These are phyloP conservation scores for Cheumatopsyche charites DNA, from an alignment of 1,140 invertebrate species.

Conservation along the genomic window DNA sequence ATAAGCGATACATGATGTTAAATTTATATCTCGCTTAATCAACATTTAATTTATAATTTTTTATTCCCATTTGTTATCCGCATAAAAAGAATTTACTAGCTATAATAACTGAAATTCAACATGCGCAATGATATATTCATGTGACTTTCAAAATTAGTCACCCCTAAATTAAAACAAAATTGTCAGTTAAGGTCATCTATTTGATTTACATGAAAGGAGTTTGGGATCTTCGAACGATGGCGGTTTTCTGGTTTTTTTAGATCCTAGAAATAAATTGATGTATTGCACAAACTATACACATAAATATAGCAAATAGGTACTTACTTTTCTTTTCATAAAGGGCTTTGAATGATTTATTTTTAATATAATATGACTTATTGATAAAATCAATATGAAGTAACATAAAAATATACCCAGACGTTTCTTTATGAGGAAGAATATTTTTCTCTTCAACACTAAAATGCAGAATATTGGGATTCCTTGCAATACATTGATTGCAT, in stretches of 20 bases:
- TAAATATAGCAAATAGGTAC: not conserved
- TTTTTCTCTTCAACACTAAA: slow-evolving; percentile 67
- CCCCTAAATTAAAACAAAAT: not conserved
- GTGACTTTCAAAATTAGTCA: not conserved
- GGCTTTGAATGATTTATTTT: not conserved
- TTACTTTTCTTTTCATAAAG: not conserved
- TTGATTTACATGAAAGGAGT: not conserved
- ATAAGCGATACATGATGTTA: not conserved
- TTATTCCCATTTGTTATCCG: too few species aligned
- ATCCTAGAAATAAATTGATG: slow-evolving; percentile 12
- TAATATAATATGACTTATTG: not conserved
- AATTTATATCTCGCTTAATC: not conserved
- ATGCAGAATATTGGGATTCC: slow-evolving; percentile 71
- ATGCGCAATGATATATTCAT: not conserved
- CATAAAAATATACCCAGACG: slow-evolving; percentile 57
- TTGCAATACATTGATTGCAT: slow-evolving; percentile 67
- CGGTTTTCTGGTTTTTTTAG: not conserved
- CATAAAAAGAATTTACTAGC: too few species aligned
- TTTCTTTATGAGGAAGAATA: slow-evolving; percentile 61
- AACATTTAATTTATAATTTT: not conserved
- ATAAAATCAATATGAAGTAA: not conserved
- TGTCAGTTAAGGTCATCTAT: slow-evolving; percentile 10
- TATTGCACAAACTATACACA: not conserved
- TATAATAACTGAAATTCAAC: not conserved
- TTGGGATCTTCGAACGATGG: slow-evolving; percentile 24